These are phyloP conservation scores for Penelope pileata DNA, from an alignment of 2,113 vertebrate genomes.

Conservation along the genomic window DNA sequence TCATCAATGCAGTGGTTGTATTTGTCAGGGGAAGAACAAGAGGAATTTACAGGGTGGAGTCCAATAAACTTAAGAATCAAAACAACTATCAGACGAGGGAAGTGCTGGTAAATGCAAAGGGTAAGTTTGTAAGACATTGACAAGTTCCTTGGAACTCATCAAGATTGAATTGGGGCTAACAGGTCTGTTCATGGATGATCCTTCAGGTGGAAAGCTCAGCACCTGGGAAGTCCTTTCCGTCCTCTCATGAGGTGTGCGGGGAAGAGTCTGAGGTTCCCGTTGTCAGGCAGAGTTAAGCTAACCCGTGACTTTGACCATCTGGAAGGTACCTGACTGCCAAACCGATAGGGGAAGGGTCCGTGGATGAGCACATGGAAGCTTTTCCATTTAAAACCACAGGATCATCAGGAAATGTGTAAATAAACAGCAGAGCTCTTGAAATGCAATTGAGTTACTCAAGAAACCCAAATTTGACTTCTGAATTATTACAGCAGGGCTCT, in stretches of 20 bases:
- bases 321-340: not conserved
- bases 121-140: not conserved
- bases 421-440: not conserved
- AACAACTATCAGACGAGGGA: not conserved
- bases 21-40: not conserved
- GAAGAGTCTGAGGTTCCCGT: not conserved
- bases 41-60: not conserved
- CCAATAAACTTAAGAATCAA: not conserved
- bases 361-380: not conserved
- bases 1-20: rapidly evolving
- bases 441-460: not conserved
- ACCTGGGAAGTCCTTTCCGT: not conserved
- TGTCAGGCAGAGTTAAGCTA: not conserved
- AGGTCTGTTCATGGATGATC: not conserved
- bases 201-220: not conserved
- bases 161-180: not conserved
- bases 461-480: not conserved
- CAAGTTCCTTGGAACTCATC: not conserved
- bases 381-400: not conserved
- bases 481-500: not conserved
- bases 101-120: not conserved
- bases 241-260: not conserved
- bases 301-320: not conserved
- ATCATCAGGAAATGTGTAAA: not conserved
- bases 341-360: not conserved